Conservation (phyloP, 2,888 invertebrate species). For the Tetranychus truncatus region DNA sequence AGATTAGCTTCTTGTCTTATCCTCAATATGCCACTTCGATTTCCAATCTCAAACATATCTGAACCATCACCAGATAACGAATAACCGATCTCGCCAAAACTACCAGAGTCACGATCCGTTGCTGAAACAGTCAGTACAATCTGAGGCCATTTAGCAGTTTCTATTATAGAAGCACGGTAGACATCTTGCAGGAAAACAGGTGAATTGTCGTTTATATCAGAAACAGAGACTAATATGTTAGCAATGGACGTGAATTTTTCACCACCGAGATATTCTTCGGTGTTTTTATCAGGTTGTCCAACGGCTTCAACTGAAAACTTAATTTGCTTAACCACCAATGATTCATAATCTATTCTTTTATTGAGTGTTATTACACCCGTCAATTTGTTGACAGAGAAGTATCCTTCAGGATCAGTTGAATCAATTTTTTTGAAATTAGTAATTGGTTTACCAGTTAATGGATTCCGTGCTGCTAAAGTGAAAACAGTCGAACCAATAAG, state of each 20-base stretch:
- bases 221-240: conserved; percentile 50
- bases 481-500: conserved; percentile 52
- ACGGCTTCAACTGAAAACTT: conserved; percentile 10
- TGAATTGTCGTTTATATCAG: conserved; percentile 76
- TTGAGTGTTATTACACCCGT: conserved; percentile 53
- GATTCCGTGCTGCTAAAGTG: conserved; percentile 33
- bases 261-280: neutral
- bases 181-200: conserved; percentile 60
- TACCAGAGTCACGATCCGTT: conserved; percentile 62
- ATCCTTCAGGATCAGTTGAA: conserved; percentile 28
- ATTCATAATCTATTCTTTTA: conserved; percentile 57
- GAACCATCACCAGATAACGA: conserved; percentile 2
- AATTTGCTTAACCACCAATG: conserved; percentile 37
- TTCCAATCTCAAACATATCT: conserved; percentile 9
- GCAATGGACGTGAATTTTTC: conserved; percentile 7
- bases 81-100: conserved; percentile 56
- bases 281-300: neutral
- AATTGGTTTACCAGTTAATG: conserved; percentile 27
- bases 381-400: conserved; percentile 36
- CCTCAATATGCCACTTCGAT: conserved; percentile 21
- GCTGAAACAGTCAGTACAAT: conserved; percentile 64
- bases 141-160: conserved; percentile 37
- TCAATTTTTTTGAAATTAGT: conserved; percentile 28
- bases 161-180: conserved; percentile 13
- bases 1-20: conserved; percentile 34